Percentiles rank a stretch among this genome's conserved stretches.
These are phyloP conservation scores for Steinernema hermaphroditum DNA, from an alignment of 2,888 invertebrate species.

Conservation along the genomic window DNA sequence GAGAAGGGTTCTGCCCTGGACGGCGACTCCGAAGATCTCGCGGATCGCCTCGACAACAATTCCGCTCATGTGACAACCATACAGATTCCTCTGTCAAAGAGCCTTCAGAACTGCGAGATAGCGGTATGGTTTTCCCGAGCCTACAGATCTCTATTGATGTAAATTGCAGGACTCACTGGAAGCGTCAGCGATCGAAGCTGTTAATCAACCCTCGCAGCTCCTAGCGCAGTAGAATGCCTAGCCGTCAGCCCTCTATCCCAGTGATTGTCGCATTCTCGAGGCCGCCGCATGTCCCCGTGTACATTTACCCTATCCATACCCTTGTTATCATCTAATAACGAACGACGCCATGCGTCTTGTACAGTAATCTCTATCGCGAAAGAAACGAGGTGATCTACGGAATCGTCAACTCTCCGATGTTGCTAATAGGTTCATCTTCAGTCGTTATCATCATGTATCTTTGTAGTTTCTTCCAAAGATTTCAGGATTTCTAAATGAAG, in stretches of 20 bases:
- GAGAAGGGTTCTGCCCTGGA: constrained; percentile 69
- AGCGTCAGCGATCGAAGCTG: background rate
- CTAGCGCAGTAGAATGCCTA: background rate
- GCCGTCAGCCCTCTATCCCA: background rate
- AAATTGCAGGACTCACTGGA: constrained; percentile 6
- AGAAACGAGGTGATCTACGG: constrained; percentile 12
- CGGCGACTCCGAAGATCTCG: background rate
- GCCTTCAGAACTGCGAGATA: constrained; percentile 35
- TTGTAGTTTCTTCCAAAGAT: constrained; percentile 6
- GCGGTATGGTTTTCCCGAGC: constrained; percentile 1
- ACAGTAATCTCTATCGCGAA: background rate
- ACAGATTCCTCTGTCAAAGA: constrained; percentile 38
- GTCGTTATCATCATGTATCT: background rate
- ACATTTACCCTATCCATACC: background rate
- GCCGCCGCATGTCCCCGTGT: constrained; percentile 5
- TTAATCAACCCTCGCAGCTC: constrained; percentile 17
- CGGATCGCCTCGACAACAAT: constrained; percentile 13
- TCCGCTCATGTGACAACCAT: constrained; percentile 33
- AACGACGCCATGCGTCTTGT: constrained; percentile 12
- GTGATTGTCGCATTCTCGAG: constrained; percentile 24
- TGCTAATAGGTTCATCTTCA: background rate
- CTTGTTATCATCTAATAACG: background rate
- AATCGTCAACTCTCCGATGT: background rate
- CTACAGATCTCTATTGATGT: background rate
- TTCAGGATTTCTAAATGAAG: background rate